Evolutionary conservation across 2,797 vertebrate species (phyloP).

Genomic region (Silurus aristotelis): DNA sequence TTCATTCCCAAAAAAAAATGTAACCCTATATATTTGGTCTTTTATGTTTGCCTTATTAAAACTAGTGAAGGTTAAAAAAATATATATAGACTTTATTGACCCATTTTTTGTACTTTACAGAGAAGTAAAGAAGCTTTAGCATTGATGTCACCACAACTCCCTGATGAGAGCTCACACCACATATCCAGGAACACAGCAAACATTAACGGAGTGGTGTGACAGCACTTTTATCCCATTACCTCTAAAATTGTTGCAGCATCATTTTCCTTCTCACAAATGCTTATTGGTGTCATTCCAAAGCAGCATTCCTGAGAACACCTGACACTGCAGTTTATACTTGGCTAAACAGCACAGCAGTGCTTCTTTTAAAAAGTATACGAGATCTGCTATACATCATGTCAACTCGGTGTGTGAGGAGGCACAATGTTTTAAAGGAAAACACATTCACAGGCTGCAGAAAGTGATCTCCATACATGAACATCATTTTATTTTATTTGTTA

Average conservation of each 20-base stretch:
- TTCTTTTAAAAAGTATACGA: constrained; percentile 53
- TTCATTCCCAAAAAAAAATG: not conserved
- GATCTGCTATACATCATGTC: constrained; percentile 61
- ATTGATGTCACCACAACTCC: constrained; percentile 32
- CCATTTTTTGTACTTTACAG: not conserved
- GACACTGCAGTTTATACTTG: constrained; percentile 61
- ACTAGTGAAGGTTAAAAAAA: not conserved
- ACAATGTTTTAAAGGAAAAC: constrained; percentile 58
- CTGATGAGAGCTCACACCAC: constrained; percentile 23
- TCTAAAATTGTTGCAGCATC: constrained; percentile 47
- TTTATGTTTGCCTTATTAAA: not conserved
- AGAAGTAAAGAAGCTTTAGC: constrained; percentile 10
- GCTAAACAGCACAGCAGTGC: constrained; percentile 53
- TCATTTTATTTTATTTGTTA: constrained; percentile 55
- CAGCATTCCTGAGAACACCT: constrained; percentile 58
- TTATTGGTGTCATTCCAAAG: constrained; percentile 53
- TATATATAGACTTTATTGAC: not conserved
- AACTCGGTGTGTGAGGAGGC: constrained; percentile 23
- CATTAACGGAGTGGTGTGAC: constrained; percentile 49
- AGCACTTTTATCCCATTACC: constrained; percentile 51
- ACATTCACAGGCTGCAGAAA: constrained; percentile 67
- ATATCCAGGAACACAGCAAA: constrained; percentile 12
- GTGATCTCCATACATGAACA: constrained; percentile 59
- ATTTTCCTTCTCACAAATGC: constrained; percentile 38
- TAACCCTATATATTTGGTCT: not conserved